Base-by-base conservation (phyloP, 2,888 invertebrate species). In the Drosophila eohydei region DNA sequence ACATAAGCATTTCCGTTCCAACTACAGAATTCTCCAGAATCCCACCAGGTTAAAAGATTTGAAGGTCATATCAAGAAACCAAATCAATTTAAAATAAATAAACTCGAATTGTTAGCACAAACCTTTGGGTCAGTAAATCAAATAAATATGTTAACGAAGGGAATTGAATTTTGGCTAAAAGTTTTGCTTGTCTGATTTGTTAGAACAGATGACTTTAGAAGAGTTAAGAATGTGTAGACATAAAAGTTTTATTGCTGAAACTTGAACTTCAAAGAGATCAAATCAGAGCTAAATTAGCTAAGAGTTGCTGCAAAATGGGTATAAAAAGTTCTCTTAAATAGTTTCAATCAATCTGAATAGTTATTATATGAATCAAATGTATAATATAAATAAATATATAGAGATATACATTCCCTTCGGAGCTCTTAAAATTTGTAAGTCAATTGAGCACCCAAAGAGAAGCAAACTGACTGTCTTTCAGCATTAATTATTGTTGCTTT, bases 61-160 rank as follows among this genome's bases (percentile, higher is more conserved):
- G 21, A 21, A 1, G 21, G 21, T 21, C 21, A 21, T 21, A 21
- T 1, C 21, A 21, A 21, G 21, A 21, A 21, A 21, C 21, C 21
- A 21, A 21, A 50, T 50, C 48, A 32, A 32, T 32, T 50, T n/a
- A 16, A 3, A 30, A 30, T 12, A 48, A 48, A 30, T 14, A 48
- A 2, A n/a, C 9, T 26, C 4, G 48, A 30, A n/a, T 30, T 48
- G n/a, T 9, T 30, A n/a, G 48, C 14, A n/a, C 21, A 46, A 48
- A 30, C 48, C n/a, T 50, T 50, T 16, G n/a, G 30, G 48, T 16
- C 32, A 50, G 48, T 50, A 50, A 50, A 50, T 50, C 48, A 50
- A 50, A 30, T 50, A 50, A 50, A 50, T 50, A 50, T 50, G 48
- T 50, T 50, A 50, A 50, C 32, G 32, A 50, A 50, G 11, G 32